Evolutionary conservation across 2,888 invertebrate species (phyloP), one percentile per base, ranked within the genome.

Genomic region (Carcina quercana): DNA sequence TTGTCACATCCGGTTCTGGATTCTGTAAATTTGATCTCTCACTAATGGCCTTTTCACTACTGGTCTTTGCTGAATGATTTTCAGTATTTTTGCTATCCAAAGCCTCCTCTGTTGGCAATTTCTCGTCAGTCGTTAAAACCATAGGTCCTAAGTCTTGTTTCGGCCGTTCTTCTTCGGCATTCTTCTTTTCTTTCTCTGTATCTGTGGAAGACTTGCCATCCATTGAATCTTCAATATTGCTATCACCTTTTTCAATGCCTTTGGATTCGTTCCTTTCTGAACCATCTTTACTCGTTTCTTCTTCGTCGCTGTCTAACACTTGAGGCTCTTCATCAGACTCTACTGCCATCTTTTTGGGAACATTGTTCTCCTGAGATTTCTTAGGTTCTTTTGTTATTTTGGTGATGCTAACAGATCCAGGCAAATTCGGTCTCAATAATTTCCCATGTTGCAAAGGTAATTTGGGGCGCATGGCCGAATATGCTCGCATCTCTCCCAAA

Each of bases 401-500:
- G 0, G 82, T 83, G 38, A 82, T 83, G 42, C 83, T 83, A 5
- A 83, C 67, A 8, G 83, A 80, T 3, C 79, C 75, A 11, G 80
- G 70, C 10, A 82, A 45, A 32, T 52, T 63, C 2, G 83, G 76
- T 25, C 79, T 48, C 14, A 79, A 32, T 43, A 75, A 46, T 47
- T 73, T 61, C 3, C 64, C 56, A 11, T 58, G 57, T 2, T 50
- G 64, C 33, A 71, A 44, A 1, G 71, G 64, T 1, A 70, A 55
- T 41, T 74, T 72, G 0, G 69, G 60, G 7, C 82, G 65, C 58
- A 79, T 61, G 1, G 62, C 39, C 6, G 14, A 12, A 13, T 70
- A 71, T 0, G 74, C 61, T 37, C 71, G 59, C 37, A 76, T 54
- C 28, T 76, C 76, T n/a, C 68, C 66, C 28, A 78, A 46, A 22